Evolutionary conservation across 2,113 vertebrate genomes (phyloP).

Genomic region (Puntigrus tetrazona): DNA sequence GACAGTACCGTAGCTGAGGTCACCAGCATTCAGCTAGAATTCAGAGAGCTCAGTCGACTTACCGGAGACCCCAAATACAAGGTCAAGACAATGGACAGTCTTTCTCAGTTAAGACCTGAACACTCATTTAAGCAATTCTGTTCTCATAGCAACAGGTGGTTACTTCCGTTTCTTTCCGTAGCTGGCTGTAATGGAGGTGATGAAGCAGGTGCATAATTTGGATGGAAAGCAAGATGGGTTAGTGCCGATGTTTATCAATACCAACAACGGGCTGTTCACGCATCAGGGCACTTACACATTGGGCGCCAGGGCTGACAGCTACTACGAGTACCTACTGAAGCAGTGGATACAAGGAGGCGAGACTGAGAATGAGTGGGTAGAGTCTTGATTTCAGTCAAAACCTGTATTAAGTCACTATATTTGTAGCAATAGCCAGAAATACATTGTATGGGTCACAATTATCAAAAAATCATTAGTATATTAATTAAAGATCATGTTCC

Average conservation of each 20-base stretch:
- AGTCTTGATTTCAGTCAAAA: too few species aligned
- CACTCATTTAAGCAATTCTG: background rate
- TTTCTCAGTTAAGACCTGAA: background rate
- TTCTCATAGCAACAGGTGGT: background rate
- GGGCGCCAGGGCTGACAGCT: constrained; percentile 95
- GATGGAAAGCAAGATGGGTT: constrained; percentile 92
- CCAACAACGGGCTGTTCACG: constrained; percentile 92
- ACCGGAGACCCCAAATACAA: constrained; percentile 84
- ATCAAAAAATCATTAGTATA: too few species aligned
- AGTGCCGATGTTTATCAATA: constrained; percentile 99
- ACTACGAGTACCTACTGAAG: constrained; percentile 98
- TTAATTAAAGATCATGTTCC: too few species aligned
- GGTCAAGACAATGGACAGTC: constrained; percentile 68
- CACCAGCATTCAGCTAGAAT: constrained; percentile 95
- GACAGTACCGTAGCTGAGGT: constrained; percentile 97
- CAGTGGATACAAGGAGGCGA: constrained; percentile 98
- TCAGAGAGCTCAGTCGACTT: constrained; percentile 90
- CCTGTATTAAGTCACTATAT: too few species aligned
- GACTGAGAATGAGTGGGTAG: constrained; percentile 85
- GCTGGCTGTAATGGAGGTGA: constrained; percentile 90
- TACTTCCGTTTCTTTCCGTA: constrained; percentile 53
- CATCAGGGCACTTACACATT: constrained; percentile 90
- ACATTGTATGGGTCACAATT: too few species aligned
- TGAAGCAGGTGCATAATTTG: constrained; percentile 82
- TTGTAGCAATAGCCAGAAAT: too few species aligned